Evolutionary conservation across 2,888 invertebrate genomes (phyloP).

Genomic region (Perizoma affinitatum): DNA sequence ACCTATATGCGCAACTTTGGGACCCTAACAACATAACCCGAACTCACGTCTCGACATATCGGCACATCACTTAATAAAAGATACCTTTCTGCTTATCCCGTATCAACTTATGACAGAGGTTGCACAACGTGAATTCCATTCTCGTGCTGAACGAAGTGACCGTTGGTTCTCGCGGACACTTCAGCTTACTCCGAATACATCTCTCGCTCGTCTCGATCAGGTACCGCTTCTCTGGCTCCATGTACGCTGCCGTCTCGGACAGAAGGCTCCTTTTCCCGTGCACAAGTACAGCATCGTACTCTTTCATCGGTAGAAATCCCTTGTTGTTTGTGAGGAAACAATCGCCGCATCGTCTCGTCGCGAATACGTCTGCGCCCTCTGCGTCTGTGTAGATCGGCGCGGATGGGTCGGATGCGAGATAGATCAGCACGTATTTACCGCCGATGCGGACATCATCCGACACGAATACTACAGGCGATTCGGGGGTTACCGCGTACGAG

Average conservation of each 20-base stretch:
- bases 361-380: constrained; percentile 58
- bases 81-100: constrained; percentile 11
- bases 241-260: constrained; percentile 44
- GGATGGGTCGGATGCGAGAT: constrained; percentile 46
- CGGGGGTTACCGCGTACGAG: constrained; percentile 49
- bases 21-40: no score
- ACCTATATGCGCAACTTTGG: no score
- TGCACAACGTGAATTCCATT: constrained; percentile 38
- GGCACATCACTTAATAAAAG: constrained; percentile 3
- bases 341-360: constrained; percentile 48
- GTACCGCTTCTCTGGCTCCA: constrained; percentile 56
- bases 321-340: constrained; percentile 66
- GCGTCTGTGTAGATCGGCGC: constrained; percentile 50
- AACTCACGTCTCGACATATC: no score
- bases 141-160: constrained; percentile 49
- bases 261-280: constrained; percentile 43
- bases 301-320: constrained; percentile 59
- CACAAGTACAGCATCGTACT: constrained; percentile 61
- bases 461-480: constrained; percentile 49
- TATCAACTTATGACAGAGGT: constrained; percentile 35
- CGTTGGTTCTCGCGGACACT: constrained; percentile 50
- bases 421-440: constrained; percentile 57
- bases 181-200: constrained; percentile 55
- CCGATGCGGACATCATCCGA: constrained; percentile 55
- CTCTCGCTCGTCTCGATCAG: constrained; percentile 45